These are phyloP conservation scores for Kryptolebias ocellatus DNA, from an alignment of 2,797 vertebrate species.

Conservation along the genomic window DNA sequence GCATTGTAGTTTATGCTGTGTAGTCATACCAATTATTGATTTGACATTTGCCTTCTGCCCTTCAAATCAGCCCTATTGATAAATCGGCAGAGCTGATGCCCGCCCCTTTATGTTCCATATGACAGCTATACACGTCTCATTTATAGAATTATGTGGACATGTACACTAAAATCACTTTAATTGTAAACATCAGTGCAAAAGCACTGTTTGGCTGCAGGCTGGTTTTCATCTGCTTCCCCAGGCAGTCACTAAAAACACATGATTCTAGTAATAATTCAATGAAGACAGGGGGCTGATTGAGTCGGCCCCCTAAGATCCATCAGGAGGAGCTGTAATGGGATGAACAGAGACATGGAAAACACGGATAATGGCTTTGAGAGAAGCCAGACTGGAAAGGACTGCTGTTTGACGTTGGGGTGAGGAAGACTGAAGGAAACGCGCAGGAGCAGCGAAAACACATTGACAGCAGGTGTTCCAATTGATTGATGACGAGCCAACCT, in stretches of 20 bases:
- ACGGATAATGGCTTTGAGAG: conserved; percentile 23
- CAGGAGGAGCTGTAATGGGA: conserved; percentile 54
- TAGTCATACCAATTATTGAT: not conserved
- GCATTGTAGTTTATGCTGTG: not conserved
- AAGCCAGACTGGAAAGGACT: conserved; percentile 35
- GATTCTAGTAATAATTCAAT: conserved; percentile 64
- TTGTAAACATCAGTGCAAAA: conserved; percentile 38
- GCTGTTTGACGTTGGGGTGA: not conserved
- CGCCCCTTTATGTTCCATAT: not conserved
- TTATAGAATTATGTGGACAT: conserved; percentile 7
- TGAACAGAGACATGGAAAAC: conserved; percentile 61
- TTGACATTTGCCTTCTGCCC: not conserved
- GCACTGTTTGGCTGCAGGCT: conserved; percentile 24
- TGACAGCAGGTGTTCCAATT: conserved; percentile 17
- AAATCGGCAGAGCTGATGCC: conserved; percentile 6
- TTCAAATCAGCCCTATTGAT: conserved; percentile 1
- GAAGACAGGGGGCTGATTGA: conserved; percentile 59
- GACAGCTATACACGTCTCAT: conserved; percentile 14
- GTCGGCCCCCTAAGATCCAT: conserved; percentile 35
- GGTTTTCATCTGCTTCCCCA: conserved; percentile 52
- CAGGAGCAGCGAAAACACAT: conserved; percentile 13
- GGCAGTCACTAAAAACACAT: conserved; percentile 61
- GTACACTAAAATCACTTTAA: conserved; percentile 15
- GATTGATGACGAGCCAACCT: conserved; percentile 29
- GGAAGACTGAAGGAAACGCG: conserved; percentile 8